Percentiles rank a stretch among this genome's conserved stretches.
Evolutionary conservation across 23 tunicate genomes (phyloP).

Genomic region (Halocynthia aurantium): DNA sequence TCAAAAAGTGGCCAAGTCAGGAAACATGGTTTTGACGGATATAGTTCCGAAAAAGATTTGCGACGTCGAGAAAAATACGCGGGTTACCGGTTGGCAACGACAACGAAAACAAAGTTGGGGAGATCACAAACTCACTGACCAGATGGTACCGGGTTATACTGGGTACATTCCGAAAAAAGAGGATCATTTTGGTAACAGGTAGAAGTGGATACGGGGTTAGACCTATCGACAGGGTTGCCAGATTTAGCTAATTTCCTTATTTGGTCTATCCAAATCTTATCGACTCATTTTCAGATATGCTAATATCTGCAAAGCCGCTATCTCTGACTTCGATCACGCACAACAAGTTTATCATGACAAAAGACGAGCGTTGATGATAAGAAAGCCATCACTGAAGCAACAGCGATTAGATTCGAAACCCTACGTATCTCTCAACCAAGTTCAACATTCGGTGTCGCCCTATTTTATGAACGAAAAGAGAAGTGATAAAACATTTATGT

Average conservation of each 20-base stretch:
- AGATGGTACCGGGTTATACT: constrained; percentile 94
- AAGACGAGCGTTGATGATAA: constrained; percentile 9
- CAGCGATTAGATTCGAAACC: constrained; percentile 47
- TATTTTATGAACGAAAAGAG: constrained; percentile 56
- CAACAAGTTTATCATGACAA: constrained; percentile 18
- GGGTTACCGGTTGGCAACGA: constrained; percentile 27
- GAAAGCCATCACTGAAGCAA: constrained; percentile 35
- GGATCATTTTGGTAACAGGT: constrained; percentile 76
- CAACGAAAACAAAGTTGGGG: constrained; percentile 86
- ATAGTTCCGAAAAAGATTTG: constrained; percentile 16
- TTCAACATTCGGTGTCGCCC: constrained; percentile 74
- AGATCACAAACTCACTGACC: constrained; percentile 55
- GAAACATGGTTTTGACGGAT: constrained; percentile 51
- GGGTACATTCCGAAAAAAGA: constrained; percentile 79
- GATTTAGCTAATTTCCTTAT: background rate
- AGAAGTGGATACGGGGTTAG: background rate
- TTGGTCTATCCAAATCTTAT: too few relatives aligned
- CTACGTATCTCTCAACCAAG: constrained; percentile 55
- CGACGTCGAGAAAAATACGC: constrained; percentile 8
- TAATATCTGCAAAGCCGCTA: constrained; percentile 54
- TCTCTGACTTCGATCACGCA: constrained; percentile 23
- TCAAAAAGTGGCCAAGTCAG: constrained; percentile 63
- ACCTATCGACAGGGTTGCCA: background rate
- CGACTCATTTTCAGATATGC: constrained; percentile 70
- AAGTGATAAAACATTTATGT: constrained; percentile 70